Conservation (phyloP, 2,113 vertebrate genomes). For the Cavia aperea region DNA sequence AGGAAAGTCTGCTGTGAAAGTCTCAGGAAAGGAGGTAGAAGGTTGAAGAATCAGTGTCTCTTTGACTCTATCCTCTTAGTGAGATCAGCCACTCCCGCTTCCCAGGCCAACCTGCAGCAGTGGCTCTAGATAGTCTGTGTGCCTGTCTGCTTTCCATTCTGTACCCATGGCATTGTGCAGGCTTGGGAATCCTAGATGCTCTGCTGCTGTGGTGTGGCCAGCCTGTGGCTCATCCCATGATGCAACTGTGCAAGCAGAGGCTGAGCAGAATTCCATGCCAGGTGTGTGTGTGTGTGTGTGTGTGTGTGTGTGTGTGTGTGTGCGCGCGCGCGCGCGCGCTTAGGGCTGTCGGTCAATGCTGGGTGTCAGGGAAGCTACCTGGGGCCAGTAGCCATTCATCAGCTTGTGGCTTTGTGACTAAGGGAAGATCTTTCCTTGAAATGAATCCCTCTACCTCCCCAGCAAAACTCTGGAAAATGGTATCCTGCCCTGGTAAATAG, state of each 20-base stretch:
- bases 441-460: neutral
- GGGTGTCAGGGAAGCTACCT: neutral
- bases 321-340: neutral
- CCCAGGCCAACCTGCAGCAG: neutral
- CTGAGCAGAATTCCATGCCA: neutral
- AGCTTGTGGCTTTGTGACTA: neutral
- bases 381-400: neutral
- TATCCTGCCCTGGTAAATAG: neutral
- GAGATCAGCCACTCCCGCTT: neutral
- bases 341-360: neutral
- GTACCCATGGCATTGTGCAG: fast-evolving
- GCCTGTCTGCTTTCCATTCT: neutral
- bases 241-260: neutral
- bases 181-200: neutral
- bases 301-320: too few relatives aligned
- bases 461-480: neutral
- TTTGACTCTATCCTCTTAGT: too few relatives aligned
- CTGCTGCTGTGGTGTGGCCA: neutral
- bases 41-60: neutral
- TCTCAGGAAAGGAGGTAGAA: neutral
- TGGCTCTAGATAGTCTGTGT: neutral
- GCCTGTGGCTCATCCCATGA: neutral
- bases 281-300: neutral
- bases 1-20: neutral
- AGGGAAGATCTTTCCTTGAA: neutral